phyloP scores from a whole-genome alignment of 2,888 invertebrate species.

The Mayetiola destructor region DNA sequence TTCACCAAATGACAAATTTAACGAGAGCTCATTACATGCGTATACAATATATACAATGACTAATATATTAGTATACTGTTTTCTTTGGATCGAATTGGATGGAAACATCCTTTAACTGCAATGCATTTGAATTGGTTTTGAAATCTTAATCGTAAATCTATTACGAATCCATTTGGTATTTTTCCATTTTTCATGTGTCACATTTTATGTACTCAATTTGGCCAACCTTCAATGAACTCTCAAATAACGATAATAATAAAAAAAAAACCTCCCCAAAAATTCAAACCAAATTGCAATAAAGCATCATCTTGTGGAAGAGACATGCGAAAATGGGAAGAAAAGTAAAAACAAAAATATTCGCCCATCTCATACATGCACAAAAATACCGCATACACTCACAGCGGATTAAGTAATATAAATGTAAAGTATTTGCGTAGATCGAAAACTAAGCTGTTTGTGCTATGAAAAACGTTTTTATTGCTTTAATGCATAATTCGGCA shows the following conservation, averaged over 20 bases:
- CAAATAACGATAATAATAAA: not conserved
- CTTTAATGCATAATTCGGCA: conserved; percentile 8
- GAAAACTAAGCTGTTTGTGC: conserved; percentile 10
- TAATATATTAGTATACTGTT: no score
- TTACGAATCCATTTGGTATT: conserved; percentile 10
- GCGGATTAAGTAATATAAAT: conserved; percentile 4
- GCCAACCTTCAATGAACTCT: not conserved
- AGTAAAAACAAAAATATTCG: no score
- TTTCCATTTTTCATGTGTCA: conserved; percentile 13
- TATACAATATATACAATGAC: no score
- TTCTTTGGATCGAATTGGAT: no score
- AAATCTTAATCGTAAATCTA: conserved; percentile 4
- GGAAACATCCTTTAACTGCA: no score
- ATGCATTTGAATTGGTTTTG: conserved; percentile 1
- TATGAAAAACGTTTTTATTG: conserved; percentile 9
- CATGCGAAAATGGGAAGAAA: not conserved
- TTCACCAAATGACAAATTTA: not conserved
- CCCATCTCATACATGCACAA: no score
- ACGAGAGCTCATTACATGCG: not conserved
- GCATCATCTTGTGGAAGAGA: no score
- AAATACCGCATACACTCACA: no score
- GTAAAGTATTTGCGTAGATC: conserved; percentile 9
- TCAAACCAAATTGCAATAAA: not conserved
- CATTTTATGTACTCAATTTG: not conserved
- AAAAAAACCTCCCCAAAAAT: not conserved